phyloP scores from a whole-genome alignment of 2,797 vertebrate species.

The Potorous gilbertii region DNA sequence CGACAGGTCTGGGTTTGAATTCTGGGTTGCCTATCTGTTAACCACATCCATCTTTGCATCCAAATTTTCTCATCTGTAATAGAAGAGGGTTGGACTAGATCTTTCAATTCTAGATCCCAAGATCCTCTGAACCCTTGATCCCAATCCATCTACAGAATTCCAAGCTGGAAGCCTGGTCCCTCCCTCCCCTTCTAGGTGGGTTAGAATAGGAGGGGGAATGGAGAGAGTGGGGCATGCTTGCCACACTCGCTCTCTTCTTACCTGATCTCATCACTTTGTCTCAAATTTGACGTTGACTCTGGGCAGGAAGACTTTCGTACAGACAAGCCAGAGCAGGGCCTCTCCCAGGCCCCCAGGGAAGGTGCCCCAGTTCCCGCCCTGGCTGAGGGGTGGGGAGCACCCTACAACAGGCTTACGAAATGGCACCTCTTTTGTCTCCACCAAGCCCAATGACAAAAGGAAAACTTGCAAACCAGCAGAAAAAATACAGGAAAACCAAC shows the following conservation, averaged over 20 bases:
- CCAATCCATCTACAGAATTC: neutral
- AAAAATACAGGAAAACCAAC: neutral
- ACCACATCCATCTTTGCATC: neutral
- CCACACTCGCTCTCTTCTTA: neutral
- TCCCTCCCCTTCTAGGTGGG: neutral
- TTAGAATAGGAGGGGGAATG: accelerated
- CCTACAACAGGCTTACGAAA: conserved; percentile 79
- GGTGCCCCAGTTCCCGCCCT: conserved; percentile 81
- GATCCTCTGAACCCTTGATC: neutral
- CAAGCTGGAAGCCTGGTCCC: neutral
- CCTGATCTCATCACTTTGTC: conserved; percentile 28
- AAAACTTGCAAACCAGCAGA: conserved; percentile 72
- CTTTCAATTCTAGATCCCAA: neutral
- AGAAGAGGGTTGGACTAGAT: neutral
- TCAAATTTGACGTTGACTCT: neutral
- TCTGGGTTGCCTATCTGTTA: neutral
- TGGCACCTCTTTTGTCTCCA: conserved; percentile 61
- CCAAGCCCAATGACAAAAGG: conserved; percentile 59
- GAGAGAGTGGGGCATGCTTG: neutral
- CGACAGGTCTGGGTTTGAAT: neutral
- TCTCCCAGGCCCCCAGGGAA: conserved; percentile 83
- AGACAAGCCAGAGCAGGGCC: conserved; percentile 81
- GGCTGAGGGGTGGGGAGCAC: conserved; percentile 78
- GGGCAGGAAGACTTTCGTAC: conserved; percentile 77
- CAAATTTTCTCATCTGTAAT: conserved; percentile 9